A percentile compares a stretch with the other conserved stretches of the same genome.
Evolutionary conservation across 2,113 vertebrate species (phyloP).

Genomic region (Labeo rohita): DNA sequence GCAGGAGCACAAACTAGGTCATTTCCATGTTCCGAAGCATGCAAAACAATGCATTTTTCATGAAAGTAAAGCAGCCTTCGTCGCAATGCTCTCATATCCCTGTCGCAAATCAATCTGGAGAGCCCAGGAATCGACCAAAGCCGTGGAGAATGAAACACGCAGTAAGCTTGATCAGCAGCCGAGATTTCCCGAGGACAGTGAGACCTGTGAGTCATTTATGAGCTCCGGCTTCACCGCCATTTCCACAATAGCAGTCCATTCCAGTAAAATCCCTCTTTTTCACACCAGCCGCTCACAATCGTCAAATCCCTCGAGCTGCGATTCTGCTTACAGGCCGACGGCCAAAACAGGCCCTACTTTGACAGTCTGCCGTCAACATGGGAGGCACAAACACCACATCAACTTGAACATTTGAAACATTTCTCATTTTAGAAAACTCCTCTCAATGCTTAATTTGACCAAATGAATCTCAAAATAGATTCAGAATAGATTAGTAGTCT

Average conservation of each 20-base stretch:
- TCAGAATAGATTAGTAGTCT: neutral
- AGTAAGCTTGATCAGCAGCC: conserved; percentile 25
- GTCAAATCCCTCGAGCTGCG: neutral
- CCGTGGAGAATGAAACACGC: neutral
- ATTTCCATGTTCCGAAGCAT: conserved; percentile 21
- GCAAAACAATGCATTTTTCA: conserved; percentile 9
- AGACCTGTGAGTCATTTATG: conserved; percentile 33
- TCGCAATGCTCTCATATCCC: neutral
- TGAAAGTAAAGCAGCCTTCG: neutral
- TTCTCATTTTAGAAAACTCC: neutral
- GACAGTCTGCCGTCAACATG: neutral
- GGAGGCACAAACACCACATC: neutral
- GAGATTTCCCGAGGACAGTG: conserved; percentile 16
- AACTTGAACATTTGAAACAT: neutral
- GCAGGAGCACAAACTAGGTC: neutral
- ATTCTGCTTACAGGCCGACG: neutral
- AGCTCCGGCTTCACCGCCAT: neutral
- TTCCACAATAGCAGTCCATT: conserved; percentile 8
- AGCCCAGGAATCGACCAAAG: neutral
- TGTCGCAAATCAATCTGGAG: conserved; percentile 18
- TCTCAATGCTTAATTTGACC: neutral
- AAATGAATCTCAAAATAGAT: too few species aligned
- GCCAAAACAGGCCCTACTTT: neutral
- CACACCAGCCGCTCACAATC: neutral
- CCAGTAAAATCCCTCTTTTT: neutral